Evolutionary conservation across 2,113 vertebrate species (phyloP), one percentile per base, ranked within the genome.

Genomic region (Rhipidura dahli): DNA sequence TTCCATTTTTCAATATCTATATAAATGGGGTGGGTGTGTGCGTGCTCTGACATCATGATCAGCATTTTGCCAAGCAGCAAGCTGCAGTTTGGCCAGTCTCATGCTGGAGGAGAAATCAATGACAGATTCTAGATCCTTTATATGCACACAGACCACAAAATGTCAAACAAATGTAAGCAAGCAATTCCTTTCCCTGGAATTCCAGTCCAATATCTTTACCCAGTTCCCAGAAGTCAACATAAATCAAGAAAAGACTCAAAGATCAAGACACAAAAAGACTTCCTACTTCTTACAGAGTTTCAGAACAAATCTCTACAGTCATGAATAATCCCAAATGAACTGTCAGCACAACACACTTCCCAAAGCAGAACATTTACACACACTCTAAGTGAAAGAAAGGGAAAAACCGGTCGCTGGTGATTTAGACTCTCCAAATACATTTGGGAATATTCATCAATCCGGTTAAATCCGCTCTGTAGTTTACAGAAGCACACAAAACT

Each of bases 11-110:
- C 49, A 19, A 18, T 22, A 37, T 15, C 37, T 61, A 30, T 8
- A 18, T 27, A 44, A 40, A 19, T 22, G 6, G 21, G 4, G 31
- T 3, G 30, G 3, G 16, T 16, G 13, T 0, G 2, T 57, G 40
- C 15, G 4, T 90, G 37, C 94, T 84, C 81, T 82, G 42, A 87
- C 12, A 44, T 27, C 45, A 66, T 13, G 27, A 33, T 30, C 70
- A 75, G 16, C 27, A 56, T 56, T 83, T n/a, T 90, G 53, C 71
- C 91, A 92, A 75, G 56, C 26, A 93, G 42, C 69, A 82, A 79
- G 44, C 33, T 72, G 40, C 53, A 69, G 8, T n/a, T 51, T 87
- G 83, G 57, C 65, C 57, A 50, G 24, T 33, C 37, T 91, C 70
- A 23, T 21, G 9, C n/a, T 92, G 73, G 57, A 79, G 35, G 20